phyloP scores from a whole-genome alignment of 2,888 invertebrate genomes.

The Abrostola tripartita region DNA sequence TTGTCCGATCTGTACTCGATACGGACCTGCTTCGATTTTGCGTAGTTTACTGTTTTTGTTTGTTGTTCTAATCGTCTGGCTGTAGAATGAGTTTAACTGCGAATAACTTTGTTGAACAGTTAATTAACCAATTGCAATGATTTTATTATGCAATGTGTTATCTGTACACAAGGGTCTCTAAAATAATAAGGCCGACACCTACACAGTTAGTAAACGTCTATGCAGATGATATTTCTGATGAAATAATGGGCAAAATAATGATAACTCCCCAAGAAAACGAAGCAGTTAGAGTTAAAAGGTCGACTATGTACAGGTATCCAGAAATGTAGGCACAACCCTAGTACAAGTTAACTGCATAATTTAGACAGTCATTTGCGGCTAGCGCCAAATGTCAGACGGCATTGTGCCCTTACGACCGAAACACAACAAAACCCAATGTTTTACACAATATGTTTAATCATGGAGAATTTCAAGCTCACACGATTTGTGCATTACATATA shows the following conservation, averaged over 20 bases:
- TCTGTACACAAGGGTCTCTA: not conserved
- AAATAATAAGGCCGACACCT: not conserved
- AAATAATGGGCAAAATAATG: slow-evolving; percentile 41
- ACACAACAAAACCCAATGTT: slow-evolving; percentile 27
- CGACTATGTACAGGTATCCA: slow-evolving; percentile 38
- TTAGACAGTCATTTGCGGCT: slow-evolving; percentile 77
- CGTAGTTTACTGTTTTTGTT: slow-evolving; percentile 26
- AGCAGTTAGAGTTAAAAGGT: slow-evolving; percentile 53
- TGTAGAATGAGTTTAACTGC: not conserved
- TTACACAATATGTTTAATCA: slow-evolving; percentile 44
- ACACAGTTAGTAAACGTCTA: no score
- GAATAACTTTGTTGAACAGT: no score
- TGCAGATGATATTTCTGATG: slow-evolving; percentile 14
- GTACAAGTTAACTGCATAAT: slow-evolving; percentile 79
- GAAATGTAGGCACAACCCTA: slow-evolving; percentile 35
- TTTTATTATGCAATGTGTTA: not conserved
- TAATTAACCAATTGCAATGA: no score
- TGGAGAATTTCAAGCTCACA: slow-evolving; percentile 39
- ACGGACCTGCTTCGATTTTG: slow-evolving; percentile 41
- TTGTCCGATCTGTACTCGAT: slow-evolving; percentile 69
- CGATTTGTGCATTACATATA: slow-evolving; percentile 43
- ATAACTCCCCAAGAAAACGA: slow-evolving; percentile 36
- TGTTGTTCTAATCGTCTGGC: slow-evolving; percentile 11
- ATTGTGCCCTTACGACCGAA: slow-evolving; percentile 58
- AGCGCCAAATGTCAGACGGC: slow-evolving; percentile 74